Evolutionary conservation across 2,888 invertebrate genomes (phyloP), one percentile per base, ranked within the genome.

Genomic region (Drosophila meridionalis): DNA sequence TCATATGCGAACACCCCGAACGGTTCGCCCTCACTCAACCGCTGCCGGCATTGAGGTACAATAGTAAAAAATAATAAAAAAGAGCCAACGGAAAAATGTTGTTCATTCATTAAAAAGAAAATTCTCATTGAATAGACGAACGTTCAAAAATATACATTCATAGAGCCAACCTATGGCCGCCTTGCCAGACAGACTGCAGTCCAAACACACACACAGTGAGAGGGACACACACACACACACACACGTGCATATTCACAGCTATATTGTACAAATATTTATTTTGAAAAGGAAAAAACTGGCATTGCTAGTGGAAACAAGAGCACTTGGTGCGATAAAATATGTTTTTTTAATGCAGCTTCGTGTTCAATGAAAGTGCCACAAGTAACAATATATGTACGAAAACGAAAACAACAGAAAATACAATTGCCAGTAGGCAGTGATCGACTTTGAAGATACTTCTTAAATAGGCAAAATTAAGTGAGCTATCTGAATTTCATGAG

Each of bases 41-140:
- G 4, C 26, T 28, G 38, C 40, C 2, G 8, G 11, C 59, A 30
- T 7, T 4, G 20, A 42, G 34, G 32, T 50, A 56, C 48, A 62
- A 55, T 62, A 66, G 60, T 66, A 67, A 67, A 78, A 76, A 56
- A 74, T 69, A 64, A 57, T 61, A 55, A 71, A 57, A 57, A 55
- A 69, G 28, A 59, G 53, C 60, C 57, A 80, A 72, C 74, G 73
- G 81, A 68, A 87, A 75, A 79, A 81, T 88, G 77, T 80, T 88
- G 83, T 85, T 88, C 85, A 89, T 89, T 89, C 89, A 89, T 84
- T 84, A 84, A 82, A 84, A 78, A 72, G 65, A 83, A 83, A 67
- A 78, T 78, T 67, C 75, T 73, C 77, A 86, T 78, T 87, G 80
- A 87, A 87, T 80, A 78, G 69, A 70, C 58, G 63, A 70, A 70